These are phyloP conservation scores for Pissodes strobi DNA, from an alignment of 1,140 invertebrate genomes.

Conservation along the genomic window DNA sequence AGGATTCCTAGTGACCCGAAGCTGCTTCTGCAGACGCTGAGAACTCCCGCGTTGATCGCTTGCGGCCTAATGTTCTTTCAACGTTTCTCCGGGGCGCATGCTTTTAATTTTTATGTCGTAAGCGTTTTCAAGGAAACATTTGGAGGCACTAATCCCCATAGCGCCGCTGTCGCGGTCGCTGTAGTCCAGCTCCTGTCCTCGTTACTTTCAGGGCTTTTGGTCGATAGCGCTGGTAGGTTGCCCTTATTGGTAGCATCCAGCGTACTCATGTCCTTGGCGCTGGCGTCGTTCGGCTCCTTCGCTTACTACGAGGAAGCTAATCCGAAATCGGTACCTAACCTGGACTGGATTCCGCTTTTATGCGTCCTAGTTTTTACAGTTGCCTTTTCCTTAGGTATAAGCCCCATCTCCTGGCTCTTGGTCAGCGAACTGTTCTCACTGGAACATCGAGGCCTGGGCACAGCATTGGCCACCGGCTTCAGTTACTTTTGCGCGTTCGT, in stretches of 20 bases:
- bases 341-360: conserved; percentile 78
- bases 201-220: conserved; percentile 76
- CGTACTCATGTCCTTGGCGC: conserved; percentile 79
- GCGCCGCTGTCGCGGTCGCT: conserved; percentile 77
- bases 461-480: conserved; percentile 80
- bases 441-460: conserved; percentile 81
- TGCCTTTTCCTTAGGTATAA: conserved; percentile 85
- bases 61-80: conserved; percentile 86
- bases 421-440: conserved; percentile 87
- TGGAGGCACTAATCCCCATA: conserved; percentile 78
- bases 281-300: conserved; percentile 79
- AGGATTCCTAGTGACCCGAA: conserved; percentile 41
- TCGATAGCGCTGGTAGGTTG: conserved; percentile 77
- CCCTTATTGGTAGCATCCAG: conserved; percentile 79
- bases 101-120: conserved; percentile 83
- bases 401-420: conserved; percentile 85
- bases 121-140: conserved; percentile 78
- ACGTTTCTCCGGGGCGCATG: conserved; percentile 78
- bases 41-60: conserved; percentile 73
- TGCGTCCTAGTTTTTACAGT: conserved; percentile 82
- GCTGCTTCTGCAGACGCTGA: conserved; percentile 43
- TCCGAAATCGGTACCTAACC: conserved; percentile 56
- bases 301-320: conserved; percentile 71
- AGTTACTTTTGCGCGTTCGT: conserved; percentile 88
- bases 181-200: conserved; percentile 79